Conservation (phyloP, 2,113 vertebrate genomes). For the Isichthys henryi region DNA sequence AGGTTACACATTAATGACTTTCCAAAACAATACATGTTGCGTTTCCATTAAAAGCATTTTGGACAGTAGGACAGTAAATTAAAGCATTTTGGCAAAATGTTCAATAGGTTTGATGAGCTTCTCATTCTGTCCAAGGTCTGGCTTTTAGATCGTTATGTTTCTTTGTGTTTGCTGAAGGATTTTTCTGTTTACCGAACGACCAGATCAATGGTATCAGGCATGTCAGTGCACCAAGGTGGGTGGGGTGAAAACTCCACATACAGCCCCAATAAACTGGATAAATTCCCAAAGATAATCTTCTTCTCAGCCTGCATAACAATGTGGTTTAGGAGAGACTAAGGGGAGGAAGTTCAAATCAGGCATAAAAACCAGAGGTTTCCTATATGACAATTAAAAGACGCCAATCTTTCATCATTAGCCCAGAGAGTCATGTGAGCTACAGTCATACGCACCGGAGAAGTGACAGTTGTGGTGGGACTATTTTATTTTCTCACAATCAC, state of each 20-base stretch:
- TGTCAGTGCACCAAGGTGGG: background rate
- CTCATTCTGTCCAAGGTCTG: background rate
- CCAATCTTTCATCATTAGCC: too few species aligned
- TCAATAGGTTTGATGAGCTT: background rate
- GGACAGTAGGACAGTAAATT: too few species aligned
- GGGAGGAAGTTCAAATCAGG: background rate
- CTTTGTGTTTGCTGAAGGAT: background rate
- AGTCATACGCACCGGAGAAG: background rate
- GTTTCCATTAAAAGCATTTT: background rate
- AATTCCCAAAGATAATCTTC: background rate
- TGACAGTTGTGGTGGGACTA: too few species aligned
- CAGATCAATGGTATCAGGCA: background rate
- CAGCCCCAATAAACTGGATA: background rate
- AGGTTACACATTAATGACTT: background rate
- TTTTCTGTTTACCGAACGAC: background rate
- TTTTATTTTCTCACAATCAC: background rate
- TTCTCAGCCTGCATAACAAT: background rate
- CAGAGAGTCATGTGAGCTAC: background rate
- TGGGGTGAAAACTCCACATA: background rate
- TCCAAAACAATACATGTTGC: background rate
- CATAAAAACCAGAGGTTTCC: background rate
- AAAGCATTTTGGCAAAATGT: background rate
- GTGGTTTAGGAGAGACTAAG: background rate
- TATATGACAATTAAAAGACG: background rate
- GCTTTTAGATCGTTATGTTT: background rate